Conservation (phyloP, 2,888 invertebrate species). For the Tipula lateralis region DNA sequence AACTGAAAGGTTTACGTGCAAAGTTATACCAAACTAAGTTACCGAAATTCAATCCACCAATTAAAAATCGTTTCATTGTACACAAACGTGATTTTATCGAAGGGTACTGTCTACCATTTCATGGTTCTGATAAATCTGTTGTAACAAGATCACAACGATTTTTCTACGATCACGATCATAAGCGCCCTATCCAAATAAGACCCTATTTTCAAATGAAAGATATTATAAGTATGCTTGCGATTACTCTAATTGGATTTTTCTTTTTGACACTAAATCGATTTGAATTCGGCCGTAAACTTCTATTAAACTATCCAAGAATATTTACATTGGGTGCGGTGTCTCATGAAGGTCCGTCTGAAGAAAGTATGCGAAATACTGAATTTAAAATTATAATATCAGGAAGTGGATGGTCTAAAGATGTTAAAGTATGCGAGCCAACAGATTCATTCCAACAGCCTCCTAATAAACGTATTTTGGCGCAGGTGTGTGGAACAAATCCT, state of each 20-base stretch:
- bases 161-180: constrained; percentile 61
- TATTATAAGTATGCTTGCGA: constrained; percentile 44
- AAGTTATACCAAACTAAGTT: constrained; percentile 62
- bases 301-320: constrained; percentile 63
- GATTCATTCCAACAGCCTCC: constrained; percentile 53
- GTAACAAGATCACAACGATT: constrained; percentile 75
- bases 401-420: constrained; percentile 67
- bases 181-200: constrained; percentile 72
- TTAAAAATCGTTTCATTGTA: constrained; percentile 49
- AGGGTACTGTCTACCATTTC: constrained; percentile 70
- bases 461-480: constrained; percentile 59
- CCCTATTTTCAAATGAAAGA: constrained; percentile 60
- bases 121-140: constrained; percentile 77
- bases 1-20: constrained; percentile 61
- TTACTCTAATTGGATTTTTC: constrained; percentile 56
- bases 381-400: constrained; percentile 70
- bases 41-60: constrained; percentile 59
- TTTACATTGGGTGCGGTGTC: constrained; percentile 69
- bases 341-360: constrained; percentile 60
- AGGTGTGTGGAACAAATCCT: constrained; percentile 50
- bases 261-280: constrained; percentile 61
- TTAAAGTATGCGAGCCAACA: constrained; percentile 54
- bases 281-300: constrained; percentile 57
- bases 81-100: constrained; percentile 52
- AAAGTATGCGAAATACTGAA: constrained; percentile 55